Evolutionary conservation across 2,888 invertebrate genomes (phyloP).

Genomic region (Drosophila falleni): DNA sequence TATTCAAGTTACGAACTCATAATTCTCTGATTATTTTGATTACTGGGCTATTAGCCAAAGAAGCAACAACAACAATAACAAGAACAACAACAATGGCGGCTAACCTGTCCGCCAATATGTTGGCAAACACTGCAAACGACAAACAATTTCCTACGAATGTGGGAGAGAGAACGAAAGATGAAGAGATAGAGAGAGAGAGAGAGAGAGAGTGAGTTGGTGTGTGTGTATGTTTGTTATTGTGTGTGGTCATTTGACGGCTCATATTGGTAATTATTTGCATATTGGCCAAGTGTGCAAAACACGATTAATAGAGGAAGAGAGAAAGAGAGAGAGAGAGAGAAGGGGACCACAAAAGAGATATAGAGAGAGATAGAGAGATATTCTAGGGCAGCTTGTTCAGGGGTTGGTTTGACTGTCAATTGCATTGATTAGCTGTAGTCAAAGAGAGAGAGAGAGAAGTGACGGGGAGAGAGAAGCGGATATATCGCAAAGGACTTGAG

Average conservation of each 20-base stretch:
- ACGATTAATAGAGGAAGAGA: background rate
- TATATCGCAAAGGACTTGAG: background rate
- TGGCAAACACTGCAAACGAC: conserved; percentile 61
- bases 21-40: no score
- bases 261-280: conserved; percentile 77
- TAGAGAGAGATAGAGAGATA: background rate
- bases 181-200: background rate
- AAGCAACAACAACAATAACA: conserved; percentile 23
- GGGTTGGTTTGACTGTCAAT: conserved; percentile 37
- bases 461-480: background rate
- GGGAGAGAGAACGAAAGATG: conserved; percentile 1
- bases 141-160: conserved; percentile 37
- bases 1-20: background rate
- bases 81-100: conserved; percentile 24
- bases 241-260: conserved; percentile 65
- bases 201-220: conserved; percentile 26
- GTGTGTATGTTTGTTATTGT: conserved; percentile 29
- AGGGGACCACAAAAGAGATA: no score
- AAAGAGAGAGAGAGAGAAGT: background rate
- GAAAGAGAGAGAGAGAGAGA: background rate
- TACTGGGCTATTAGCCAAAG: background rate
- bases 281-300: conserved; percentile 37
- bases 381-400: conserved; percentile 17
- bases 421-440: conserved; percentile 58
- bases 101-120: conserved; percentile 64